A percentile compares a stretch with the other conserved stretches of the same genome.
Evolutionary conservation across 2,888 invertebrate species (phyloP).

Genomic region (Dysmachus trigonus): DNA sequence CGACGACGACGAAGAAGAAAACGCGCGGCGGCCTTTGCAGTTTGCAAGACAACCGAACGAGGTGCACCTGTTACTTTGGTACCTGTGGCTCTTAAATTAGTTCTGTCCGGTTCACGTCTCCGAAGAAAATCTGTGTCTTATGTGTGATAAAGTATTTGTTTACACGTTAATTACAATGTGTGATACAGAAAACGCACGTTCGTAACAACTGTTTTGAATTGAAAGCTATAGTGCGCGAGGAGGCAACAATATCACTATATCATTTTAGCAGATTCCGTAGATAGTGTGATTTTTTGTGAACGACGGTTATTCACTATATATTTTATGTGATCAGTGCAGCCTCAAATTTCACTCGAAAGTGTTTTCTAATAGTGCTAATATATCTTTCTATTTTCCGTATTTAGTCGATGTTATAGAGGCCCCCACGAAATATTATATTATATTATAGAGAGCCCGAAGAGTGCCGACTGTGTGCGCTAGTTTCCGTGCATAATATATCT

Average conservation of each 20-base stretch:
- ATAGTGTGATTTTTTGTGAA: not conserved
- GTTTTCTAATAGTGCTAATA: slow-evolving; percentile 21
- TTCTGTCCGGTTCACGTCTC: not conserved
- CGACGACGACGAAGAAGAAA: not conserved
- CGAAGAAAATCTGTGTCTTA: not conserved
- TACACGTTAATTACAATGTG: slow-evolving; percentile 24
- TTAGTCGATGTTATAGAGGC: not conserved
- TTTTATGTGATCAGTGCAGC: not conserved
- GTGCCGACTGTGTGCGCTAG: not conserved
- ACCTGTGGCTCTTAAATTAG: slow-evolving; percentile 21
- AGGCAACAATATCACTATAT: not conserved
- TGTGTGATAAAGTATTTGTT: slow-evolving; percentile 33
- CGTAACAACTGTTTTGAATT: not conserved
- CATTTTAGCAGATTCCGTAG: not conserved
- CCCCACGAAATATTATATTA: not conserved
- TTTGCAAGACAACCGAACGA: not conserved
- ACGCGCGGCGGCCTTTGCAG: not conserved
- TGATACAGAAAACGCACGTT: slow-evolving; percentile 4
- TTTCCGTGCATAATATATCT: slow-evolving; percentile 12
- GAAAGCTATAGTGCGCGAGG: not conserved
- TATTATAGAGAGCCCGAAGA: not conserved
- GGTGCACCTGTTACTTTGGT: slow-evolving; percentile 31
- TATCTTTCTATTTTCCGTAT: not conserved
- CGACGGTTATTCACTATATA: not conserved
- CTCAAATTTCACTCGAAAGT: not conserved